phyloP scores from a whole-genome alignment of 1,140 invertebrate genomes.

The Lutraria rhynchaena region DNA sequence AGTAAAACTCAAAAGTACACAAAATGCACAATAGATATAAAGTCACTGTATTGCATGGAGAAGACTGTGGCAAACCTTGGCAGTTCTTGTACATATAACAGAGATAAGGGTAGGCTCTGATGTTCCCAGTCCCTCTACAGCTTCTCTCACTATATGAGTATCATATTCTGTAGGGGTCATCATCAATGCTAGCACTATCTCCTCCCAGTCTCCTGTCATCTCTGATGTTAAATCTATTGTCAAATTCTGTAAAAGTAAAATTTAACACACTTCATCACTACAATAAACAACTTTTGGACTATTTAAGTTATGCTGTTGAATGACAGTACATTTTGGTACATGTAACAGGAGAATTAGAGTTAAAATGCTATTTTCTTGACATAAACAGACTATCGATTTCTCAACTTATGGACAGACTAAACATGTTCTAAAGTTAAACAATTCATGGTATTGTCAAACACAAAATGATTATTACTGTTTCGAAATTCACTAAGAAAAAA shows the following conservation, averaged over 20 bases:
- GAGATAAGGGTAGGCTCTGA: slow-evolving; percentile 43
- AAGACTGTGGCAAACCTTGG: slow-evolving; percentile 12
- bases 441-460: too few relatives aligned
- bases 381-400: too few relatives aligned
- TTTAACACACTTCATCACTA: too few relatives aligned
- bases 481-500: too few relatives aligned
- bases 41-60: neutral
- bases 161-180: slow-evolving; percentile 54
- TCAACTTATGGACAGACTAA: too few relatives aligned
- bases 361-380: too few relatives aligned
- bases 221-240: slow-evolving; percentile 47
- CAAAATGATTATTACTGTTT: too few relatives aligned
- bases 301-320: too few relatives aligned
- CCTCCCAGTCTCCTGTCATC: slow-evolving; percentile 42
- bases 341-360: too few relatives aligned
- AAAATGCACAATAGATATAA: neutral
- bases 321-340: too few relatives aligned
- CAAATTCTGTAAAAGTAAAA: slow-evolving; percentile 27
- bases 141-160: slow-evolving; percentile 32
- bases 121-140: slow-evolving; percentile 49
- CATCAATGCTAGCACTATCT: slow-evolving; percentile 55
- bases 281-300: too few relatives aligned
- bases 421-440: too few relatives aligned
- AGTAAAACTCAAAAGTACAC: neutral
- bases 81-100: slow-evolving; percentile 35